phyloP scores from a whole-genome alignment of 2,888 invertebrate genomes.

The Laspeyria flexula region DNA sequence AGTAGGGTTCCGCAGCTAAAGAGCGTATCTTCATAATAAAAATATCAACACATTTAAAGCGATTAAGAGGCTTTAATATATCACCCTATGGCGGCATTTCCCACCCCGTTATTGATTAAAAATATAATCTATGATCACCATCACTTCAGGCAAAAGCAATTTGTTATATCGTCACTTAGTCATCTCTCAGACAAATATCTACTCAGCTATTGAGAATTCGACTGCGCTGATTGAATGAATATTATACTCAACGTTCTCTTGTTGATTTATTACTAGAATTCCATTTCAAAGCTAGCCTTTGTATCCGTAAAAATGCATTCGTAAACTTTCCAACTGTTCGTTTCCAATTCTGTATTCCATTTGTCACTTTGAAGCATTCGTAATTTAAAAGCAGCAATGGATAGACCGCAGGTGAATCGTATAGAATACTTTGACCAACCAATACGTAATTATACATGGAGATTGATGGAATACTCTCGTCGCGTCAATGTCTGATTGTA shows the following conservation, averaged over 20 bases:
- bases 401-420: neutral
- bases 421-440: neutral
- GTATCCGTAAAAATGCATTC: constrained; percentile 6
- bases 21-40: too few relatives aligned
- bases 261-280: constrained; percentile 17
- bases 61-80: too few relatives aligned
- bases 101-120: neutral
- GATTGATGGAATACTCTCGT: constrained; percentile 22
- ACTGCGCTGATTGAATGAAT: neutral
- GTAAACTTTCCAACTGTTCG: neutral
- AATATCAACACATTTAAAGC: too few relatives aligned
- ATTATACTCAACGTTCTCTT: neutral
- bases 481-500: constrained; percentile 22
- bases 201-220: neutral
- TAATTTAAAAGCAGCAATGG: neutral
- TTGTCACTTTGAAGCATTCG: constrained; percentile 6
- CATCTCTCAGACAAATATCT: neutral
- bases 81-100: neutral
- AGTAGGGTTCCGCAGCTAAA: too few relatives aligned
- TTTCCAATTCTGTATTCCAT: constrained; percentile 8
- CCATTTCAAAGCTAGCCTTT: constrained; percentile 18
- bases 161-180: neutral
- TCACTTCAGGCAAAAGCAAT: neutral
- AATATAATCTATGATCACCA: neutral
- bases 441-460: constrained; percentile 26